Conservation (phyloP, 2,888 invertebrate genomes). For the Germaria angustata region DNA sequence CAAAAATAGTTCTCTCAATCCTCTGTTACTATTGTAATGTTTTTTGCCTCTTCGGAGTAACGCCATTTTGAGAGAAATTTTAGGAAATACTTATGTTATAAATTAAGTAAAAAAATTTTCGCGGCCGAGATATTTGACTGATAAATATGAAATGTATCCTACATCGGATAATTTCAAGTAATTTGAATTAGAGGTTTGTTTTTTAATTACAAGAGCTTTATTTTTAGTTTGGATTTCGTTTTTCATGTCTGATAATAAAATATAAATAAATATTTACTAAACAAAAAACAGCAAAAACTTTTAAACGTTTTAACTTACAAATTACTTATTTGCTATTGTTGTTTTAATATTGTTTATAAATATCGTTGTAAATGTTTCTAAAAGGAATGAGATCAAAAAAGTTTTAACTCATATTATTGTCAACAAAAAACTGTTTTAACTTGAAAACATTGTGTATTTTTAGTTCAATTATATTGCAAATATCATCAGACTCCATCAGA, state of each 20-base stretch:
- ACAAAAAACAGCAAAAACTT: not conserved
- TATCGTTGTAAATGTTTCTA: not conserved
- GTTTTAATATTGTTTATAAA: conserved; percentile 20
- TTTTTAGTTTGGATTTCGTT: conserved; percentile 39
- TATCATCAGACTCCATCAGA: too few species aligned
- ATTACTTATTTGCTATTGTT: not conserved
- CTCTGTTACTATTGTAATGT: too few species aligned
- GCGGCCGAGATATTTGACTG: not conserved
- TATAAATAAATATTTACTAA: conserved; percentile 19
- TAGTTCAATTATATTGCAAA: too few species aligned
- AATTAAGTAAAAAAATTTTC: too few species aligned
- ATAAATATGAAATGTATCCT: not conserved
- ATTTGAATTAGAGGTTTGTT: not conserved
- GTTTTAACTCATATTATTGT: too few species aligned
- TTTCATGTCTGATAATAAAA: conserved; percentile 18
- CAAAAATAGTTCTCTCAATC: too few species aligned
- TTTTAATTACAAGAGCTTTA: not conserved
- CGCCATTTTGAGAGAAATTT: too few species aligned
- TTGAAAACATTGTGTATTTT: too few species aligned
- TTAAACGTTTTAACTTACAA: conserved; percentile 3
- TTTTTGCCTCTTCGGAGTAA: too few species aligned
- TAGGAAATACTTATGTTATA: too few species aligned
- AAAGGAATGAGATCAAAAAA: not conserved
- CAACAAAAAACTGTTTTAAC: too few species aligned
- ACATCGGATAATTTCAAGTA: not conserved